A percentile compares a stretch with the other conserved stretches of the same genome.
Conservation (phyloP, 2,797 vertebrate genomes). For the Alcedo atthis region DNA sequence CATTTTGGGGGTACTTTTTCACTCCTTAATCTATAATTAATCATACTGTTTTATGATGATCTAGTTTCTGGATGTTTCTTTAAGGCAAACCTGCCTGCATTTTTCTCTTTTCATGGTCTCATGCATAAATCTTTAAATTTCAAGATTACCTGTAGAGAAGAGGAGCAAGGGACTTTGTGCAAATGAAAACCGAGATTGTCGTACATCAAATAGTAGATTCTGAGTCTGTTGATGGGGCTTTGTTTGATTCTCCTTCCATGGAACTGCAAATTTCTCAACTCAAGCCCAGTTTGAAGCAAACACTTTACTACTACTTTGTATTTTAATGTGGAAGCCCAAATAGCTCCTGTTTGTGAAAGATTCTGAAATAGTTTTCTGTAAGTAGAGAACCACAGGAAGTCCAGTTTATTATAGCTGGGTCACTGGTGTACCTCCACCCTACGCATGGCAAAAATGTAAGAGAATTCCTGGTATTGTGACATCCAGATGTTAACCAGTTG, state of each 20-base stretch:
- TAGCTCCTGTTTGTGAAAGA: not conserved
- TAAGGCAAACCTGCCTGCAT: not conserved
- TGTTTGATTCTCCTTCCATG: not conserved
- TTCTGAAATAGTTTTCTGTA: not conserved
- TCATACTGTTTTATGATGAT: not conserved
- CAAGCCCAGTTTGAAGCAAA: not conserved
- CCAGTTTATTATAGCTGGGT: not conserved
- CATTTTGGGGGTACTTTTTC: not conserved
- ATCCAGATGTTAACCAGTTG: not conserved
- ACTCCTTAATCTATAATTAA: not conserved
- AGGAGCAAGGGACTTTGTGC: not conserved
- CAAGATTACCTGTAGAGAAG: not conserved
- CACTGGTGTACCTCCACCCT: not conserved
- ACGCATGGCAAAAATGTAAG: not conserved
- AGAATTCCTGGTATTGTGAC: not conserved
- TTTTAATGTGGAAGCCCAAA: not conserved
- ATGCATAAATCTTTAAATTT: not conserved
- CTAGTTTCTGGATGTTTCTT: not conserved
- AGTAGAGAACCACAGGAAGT: not conserved
- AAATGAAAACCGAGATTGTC: not conserved
- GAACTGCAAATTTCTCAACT: not conserved
- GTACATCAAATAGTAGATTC: not conserved
- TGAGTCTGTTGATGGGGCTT: not conserved
- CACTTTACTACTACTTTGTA: not conserved
- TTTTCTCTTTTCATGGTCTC: not conserved